A percentile compares a stretch with the other conserved stretches of the same genome.
Evolutionary conservation across 2,797 vertebrate genomes (phyloP).

Genomic region (Bovichtus diacanthus): DNA sequence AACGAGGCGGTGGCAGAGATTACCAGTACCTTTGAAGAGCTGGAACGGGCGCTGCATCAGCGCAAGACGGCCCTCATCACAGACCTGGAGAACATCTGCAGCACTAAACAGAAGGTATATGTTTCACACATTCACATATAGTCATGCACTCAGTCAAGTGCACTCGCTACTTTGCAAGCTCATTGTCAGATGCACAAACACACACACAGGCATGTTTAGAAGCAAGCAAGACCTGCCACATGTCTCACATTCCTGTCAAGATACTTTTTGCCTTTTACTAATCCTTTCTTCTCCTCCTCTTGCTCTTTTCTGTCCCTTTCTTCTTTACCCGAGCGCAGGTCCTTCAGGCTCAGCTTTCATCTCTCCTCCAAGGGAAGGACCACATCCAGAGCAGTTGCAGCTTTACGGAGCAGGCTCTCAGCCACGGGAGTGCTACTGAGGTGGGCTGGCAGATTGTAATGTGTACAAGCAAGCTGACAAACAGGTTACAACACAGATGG

Average conservation of each 20-base stretch:
- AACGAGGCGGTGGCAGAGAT: slow-evolving; percentile 91
- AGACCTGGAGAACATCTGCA: slow-evolving; percentile 93
- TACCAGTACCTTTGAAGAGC: slow-evolving; percentile 91
- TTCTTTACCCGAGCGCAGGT: slow-evolving; percentile 80
- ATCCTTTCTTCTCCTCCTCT: not conserved
- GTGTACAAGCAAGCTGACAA: not conserved
- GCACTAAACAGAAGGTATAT: slow-evolving; percentile 92
- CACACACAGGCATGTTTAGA: not conserved
- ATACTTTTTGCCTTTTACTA: slow-evolving; percentile 1
- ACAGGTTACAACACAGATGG: not conserved
- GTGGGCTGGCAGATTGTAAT: slow-evolving; percentile 51
- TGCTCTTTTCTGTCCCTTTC: not conserved
- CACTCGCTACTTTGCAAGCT: not conserved
- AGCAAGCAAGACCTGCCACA: not conserved
- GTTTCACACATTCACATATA: not conserved
- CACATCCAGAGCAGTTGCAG: slow-evolving; percentile 96
- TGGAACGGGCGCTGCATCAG: slow-evolving; percentile 90
- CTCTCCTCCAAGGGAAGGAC: slow-evolving; percentile 92
- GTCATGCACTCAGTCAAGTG: not conserved
- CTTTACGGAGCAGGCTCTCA: slow-evolving; percentile 93
- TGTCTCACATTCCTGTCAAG: not conserved
- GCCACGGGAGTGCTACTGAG: slow-evolving; percentile 86
- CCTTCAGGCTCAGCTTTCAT: slow-evolving; percentile 90
- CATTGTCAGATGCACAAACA: not conserved
- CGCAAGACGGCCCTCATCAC: slow-evolving; percentile 90